Conservation (phyloP, 1,140 invertebrate species). For the Leucophenga varia region DNA sequence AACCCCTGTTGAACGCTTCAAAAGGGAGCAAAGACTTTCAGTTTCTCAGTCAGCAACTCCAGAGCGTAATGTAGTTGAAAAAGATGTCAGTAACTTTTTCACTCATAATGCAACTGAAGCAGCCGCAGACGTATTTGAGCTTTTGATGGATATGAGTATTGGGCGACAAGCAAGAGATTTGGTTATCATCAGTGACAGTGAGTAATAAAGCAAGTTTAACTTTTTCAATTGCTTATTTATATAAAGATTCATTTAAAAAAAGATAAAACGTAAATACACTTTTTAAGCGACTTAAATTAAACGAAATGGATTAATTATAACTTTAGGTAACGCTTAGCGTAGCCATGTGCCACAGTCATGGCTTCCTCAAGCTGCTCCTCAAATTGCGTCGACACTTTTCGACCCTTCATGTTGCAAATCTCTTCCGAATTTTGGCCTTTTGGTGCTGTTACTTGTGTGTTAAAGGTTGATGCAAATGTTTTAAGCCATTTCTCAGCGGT, state of each 20-base stretch:
- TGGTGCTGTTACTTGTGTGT: conserved; percentile 51
- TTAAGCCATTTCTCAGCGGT: conserved; percentile 66
- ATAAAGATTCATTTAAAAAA: no score
- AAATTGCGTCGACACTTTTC: conserved; percentile 58
- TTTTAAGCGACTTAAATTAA: conserved; percentile 7
- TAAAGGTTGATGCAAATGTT: conserved; percentile 59
- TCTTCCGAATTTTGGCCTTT: conserved; percentile 60
- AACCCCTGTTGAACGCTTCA: conserved; percentile 37
- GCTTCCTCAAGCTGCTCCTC: conserved; percentile 59
- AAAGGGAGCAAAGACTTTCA: conserved; percentile 21
- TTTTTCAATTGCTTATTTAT: no score
- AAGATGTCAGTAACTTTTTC: conserved; percentile 40
- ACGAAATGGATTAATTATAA: conserved; percentile 6
- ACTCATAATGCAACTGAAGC: conserved; percentile 21
- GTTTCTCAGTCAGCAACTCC: conserved; percentile 3
- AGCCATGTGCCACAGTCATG: conserved; percentile 58
- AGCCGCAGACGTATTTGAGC: conserved; percentile 36
- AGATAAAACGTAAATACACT: conserved; percentile 3
- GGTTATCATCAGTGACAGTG: conserved; percentile 19
- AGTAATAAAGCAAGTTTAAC: no score
- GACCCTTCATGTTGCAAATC: conserved; percentile 63
- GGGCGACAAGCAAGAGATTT: conserved; percentile 7
- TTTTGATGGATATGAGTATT: conserved; percentile 38
- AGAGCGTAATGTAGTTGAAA: conserved; percentile 5
- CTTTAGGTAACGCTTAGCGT: conserved; percentile 47